Evolutionary conservation across 2,797 vertebrate species (phyloP), one percentile per base, ranked within the genome.

Genomic region (Cichlasoma orientale): DNA sequence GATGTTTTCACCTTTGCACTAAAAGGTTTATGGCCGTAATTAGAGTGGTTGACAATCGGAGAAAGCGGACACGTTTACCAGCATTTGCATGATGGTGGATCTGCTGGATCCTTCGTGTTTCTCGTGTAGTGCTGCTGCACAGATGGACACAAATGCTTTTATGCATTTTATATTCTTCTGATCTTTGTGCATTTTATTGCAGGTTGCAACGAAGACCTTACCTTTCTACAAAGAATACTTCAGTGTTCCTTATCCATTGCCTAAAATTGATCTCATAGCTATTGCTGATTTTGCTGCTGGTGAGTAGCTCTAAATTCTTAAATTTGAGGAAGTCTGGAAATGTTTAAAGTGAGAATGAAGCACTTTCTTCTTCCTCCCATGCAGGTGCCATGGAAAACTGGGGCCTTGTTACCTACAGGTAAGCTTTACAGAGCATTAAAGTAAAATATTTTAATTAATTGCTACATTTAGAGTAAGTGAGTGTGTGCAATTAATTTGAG

Each of bases 341-440:
- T 14, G 13, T 38, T 54, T 85, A 87, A 90, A 90, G 86, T 92
- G 56, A 94, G 89, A 90, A 85, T 92, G 61, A 95, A 74, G 72
- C 18, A 1, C 2, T 0, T 44, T 0, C 18, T 69, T 88, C 92
- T 87, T 94, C 57, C 50, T 69, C 44, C 3, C 44, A 0, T 61
- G 90, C 94, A 99, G 98, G 98, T 97, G 98, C 98, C 96, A 99
- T 99, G 98, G 98, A 99, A 93, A 99, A 99, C 96, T 99, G 98
- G 98, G 98, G 98, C 95, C 97, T 99, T 95, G 98, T 99, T 92
- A 99, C 98, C 84, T 99, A 99, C 96, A 99, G 98, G 98, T 99
- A 94, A 94, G 16, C 41, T 47, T 66, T 0, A 47, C 16, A 66
- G 25, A 47, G 44, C 9, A 47, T 25, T 14, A 44, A 14, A 11